A percentile compares a stretch with the other conserved stretches of the same genome.
Conservation (phyloP, 1,140 invertebrate species). For the Macrosteles quadrilineatus region DNA sequence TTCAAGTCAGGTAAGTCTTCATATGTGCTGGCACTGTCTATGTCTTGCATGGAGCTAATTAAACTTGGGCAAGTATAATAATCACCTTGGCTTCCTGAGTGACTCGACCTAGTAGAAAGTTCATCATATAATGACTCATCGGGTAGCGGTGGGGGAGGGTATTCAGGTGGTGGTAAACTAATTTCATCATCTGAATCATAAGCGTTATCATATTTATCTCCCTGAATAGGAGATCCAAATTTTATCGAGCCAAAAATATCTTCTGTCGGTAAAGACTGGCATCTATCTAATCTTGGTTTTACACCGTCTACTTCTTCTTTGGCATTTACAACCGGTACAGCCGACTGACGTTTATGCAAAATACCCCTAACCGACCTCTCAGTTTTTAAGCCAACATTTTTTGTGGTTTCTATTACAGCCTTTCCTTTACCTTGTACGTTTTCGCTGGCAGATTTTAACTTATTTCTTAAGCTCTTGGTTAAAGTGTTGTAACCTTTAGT, state of each 20-base stretch:
- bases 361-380: slow-evolving; percentile 41
- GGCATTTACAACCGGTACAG: slow-evolving; percentile 13
- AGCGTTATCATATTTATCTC: slow-evolving; percentile 39
- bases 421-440: slow-evolving; percentile 42
- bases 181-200: slow-evolving; percentile 45
- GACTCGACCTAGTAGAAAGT: slow-evolving; percentile 52
- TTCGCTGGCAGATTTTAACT: slow-evolving; percentile 36
- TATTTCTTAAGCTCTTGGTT: slow-evolving; percentile 35
- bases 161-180: slow-evolving; percentile 56
- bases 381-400: slow-evolving; percentile 41
- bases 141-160: slow-evolving; percentile 60
- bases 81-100: slow-evolving; percentile 48
- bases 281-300: slow-evolving; percentile 43
- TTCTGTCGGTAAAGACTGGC: slow-evolving; percentile 50
- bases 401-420: slow-evolving; percentile 41
- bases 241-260: slow-evolving; percentile 54
- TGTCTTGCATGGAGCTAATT: slow-evolving; percentile 42
- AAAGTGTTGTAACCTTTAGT: slow-evolving; percentile 27
- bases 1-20: slow-evolving; percentile 36
- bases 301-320: slow-evolving; percentile 18
- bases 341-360: slow-evolving; percentile 36
- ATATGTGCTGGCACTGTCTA: slow-evolving; percentile 44
- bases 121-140: slow-evolving; percentile 61
- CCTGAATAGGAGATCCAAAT: slow-evolving; percentile 52
- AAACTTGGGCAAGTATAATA: slow-evolving; percentile 46